Conservation (phyloP, 2,797 vertebrate genomes). For the Centropyge bicolor region DNA sequence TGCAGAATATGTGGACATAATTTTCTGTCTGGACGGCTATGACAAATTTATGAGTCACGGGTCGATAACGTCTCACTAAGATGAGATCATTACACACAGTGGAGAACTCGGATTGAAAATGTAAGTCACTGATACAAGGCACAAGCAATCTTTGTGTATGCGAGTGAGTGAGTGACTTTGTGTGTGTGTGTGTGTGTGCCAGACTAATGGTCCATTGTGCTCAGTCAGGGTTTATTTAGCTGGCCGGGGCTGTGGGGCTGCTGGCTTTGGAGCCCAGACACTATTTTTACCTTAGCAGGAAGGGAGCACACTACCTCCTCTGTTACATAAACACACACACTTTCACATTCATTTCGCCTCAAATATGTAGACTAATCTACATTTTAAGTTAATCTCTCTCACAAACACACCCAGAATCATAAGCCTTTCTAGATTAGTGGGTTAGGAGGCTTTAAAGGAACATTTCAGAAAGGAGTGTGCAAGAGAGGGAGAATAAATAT, state of each 20-base stretch:
- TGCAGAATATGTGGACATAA: constrained; percentile 63
- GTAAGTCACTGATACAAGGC: constrained; percentile 68
- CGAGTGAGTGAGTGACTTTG: constrained; percentile 30
- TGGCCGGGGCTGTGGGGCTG: constrained; percentile 55
- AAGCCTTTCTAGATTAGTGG: constrained; percentile 6
- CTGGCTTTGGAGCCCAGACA: constrained; percentile 65
- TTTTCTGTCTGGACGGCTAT: constrained; percentile 72
- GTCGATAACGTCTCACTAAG: constrained; percentile 73
- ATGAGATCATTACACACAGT: constrained; percentile 78
- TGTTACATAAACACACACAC: constrained; percentile 54
- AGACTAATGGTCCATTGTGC: constrained; percentile 77
- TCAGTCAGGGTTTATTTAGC: constrained; percentile 78
- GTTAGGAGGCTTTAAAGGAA: constrained; percentile 12
- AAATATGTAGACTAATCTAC: constrained; percentile 43
- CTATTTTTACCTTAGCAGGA: constrained; percentile 79
- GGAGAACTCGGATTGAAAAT: constrained; percentile 73
- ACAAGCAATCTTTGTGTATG: constrained; percentile 45
- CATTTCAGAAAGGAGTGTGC: not conserved
- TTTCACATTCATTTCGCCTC: constrained; percentile 23
- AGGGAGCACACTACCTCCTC: constrained; percentile 52
- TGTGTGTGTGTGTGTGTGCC: constrained; percentile 43
- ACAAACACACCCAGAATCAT: constrained; percentile 4
- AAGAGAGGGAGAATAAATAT: constrained; percentile 33
- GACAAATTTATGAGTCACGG: constrained; percentile 79
- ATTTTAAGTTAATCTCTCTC: constrained; percentile 20